These are phyloP conservation scores for Dichetophora obliterata DNA, from an alignment of 2,888 invertebrate genomes.

Conservation along the genomic window DNA sequence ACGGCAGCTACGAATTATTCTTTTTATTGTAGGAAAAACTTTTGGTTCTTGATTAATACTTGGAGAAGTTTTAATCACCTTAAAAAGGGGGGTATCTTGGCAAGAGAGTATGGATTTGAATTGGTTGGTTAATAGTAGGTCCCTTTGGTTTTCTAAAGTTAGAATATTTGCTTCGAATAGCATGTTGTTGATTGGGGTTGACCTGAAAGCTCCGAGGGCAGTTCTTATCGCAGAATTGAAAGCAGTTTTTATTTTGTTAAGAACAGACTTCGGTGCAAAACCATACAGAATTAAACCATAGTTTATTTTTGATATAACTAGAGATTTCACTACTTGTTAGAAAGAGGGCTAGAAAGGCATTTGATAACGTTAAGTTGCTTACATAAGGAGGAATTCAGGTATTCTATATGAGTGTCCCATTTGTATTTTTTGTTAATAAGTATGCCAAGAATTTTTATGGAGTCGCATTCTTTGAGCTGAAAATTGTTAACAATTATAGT, in stretches of 20 bases:
- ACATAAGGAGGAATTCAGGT: not conserved
- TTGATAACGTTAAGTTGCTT: constrained; percentile 31
- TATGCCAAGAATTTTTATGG: constrained; percentile 21
- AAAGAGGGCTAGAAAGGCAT: constrained; percentile 36
- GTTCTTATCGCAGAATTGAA: constrained; percentile 31
- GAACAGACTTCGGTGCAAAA: not conserved
- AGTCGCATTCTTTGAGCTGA: not conserved
- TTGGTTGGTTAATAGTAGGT: too few relatives aligned
- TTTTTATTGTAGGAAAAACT: too few relatives aligned
- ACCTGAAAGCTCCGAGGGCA: constrained; percentile 31
- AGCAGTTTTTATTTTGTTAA: constrained; percentile 32
- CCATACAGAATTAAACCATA: constrained; percentile 37
- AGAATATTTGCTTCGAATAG: constrained; percentile 31
- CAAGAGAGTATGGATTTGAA: too few relatives aligned
- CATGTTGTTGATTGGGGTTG: constrained; percentile 41
- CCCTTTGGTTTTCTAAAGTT: constrained; percentile 12
- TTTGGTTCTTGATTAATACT: too few relatives aligned
- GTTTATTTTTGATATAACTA: constrained; percentile 39
- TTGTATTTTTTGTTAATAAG: constrained; percentile 4
- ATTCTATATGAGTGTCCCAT: constrained; percentile 15
- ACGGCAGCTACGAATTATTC: too few relatives aligned
- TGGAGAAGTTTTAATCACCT: too few relatives aligned
- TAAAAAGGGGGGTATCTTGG: too few relatives aligned
- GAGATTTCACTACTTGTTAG: constrained; percentile 22
- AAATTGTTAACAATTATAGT: not conserved